Evolutionary conservation across 2,888 invertebrate genomes (phyloP).

Genomic region (Theretra japonica): DNA sequence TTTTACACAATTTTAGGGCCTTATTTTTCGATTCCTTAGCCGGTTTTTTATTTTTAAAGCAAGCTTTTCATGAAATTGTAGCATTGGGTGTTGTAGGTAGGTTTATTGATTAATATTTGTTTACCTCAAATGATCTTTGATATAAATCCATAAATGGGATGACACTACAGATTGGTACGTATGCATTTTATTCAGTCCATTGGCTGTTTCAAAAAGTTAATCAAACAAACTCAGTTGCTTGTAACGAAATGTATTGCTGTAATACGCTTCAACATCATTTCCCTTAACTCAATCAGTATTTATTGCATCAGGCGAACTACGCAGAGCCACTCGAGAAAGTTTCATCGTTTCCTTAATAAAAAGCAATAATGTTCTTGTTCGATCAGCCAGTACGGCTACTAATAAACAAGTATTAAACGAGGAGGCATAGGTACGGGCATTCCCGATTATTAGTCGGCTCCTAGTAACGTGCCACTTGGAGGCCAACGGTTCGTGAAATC

Average conservation of each 20-base stretch:
- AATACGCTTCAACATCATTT: not conserved
- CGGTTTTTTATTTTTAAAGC: not conserved
- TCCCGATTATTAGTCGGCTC: slow-evolving; percentile 29
- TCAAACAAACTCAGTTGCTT: no score
- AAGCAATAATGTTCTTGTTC: slow-evolving; percentile 21
- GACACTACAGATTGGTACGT: no score
- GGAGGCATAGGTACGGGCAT: slow-evolving; percentile 13
- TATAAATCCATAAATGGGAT: no score
- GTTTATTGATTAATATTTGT: no score
- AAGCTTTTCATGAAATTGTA: not conserved
- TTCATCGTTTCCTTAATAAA: slow-evolving; percentile 23
- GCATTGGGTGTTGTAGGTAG: no score
- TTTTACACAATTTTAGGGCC: not conserved
- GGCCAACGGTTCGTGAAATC: slow-evolving; percentile 39
- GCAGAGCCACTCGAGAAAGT: slow-evolving; percentile 10
- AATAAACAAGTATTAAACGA: slow-evolving; percentile 18
- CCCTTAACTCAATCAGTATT: slow-evolving; percentile 2
- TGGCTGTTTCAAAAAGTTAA: no score
- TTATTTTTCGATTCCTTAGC: not conserved
- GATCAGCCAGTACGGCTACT: slow-evolving; percentile 12
- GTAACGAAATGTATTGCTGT: no score
- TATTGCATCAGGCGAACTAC: not conserved
- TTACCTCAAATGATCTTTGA: no score
- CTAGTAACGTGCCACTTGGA: slow-evolving; percentile 28
- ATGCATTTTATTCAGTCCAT: no score